A percentile compares a stretch with the other conserved stretches of the same genome.
Evolutionary conservation across 2,888 invertebrate species (phyloP).

Genomic region (Stegana nigrithorax): DNA sequence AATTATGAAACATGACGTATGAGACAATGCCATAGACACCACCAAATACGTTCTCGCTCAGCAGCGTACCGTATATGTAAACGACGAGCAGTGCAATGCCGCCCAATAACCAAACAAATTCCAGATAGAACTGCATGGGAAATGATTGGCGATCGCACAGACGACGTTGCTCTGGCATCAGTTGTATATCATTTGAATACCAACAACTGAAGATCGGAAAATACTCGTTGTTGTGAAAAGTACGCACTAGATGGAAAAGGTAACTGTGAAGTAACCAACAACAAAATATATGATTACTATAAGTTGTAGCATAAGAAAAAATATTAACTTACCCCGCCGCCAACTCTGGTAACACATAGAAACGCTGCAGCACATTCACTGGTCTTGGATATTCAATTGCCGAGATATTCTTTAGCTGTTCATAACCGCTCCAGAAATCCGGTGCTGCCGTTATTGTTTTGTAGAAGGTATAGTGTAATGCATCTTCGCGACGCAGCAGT

Average conservation of each 20-base stretch:
- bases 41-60: slow-evolving; percentile 80
- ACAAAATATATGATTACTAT: too few species aligned
- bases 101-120: slow-evolving; percentile 80
- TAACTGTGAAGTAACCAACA: slow-evolving; percentile 48
- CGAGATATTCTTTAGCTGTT: slow-evolving; percentile 77
- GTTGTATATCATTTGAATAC: slow-evolving; percentile 41
- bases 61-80: slow-evolving; percentile 76
- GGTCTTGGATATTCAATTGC: slow-evolving; percentile 84
- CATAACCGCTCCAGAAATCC: slow-evolving; percentile 74
- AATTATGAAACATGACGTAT: slow-evolving; percentile 86
- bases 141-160: slow-evolving; percentile 86
- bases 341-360: slow-evolving; percentile 89
- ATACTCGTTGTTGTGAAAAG: slow-evolving; percentile 31
- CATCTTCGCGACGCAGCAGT: slow-evolving; percentile 88
- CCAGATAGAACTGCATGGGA: slow-evolving; percentile 85
- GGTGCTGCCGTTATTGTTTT: slow-evolving; percentile 81
- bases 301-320: background rate
- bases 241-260: slow-evolving; percentile 56
- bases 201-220: slow-evolving; percentile 50
- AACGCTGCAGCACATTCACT: slow-evolving; percentile 84
- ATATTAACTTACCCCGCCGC: slow-evolving; percentile 62
- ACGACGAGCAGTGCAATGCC: slow-evolving; percentile 77
- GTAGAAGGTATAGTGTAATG: slow-evolving; percentile 89
- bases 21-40: slow-evolving; percentile 78
- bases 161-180: too few species aligned